These are phyloP conservation scores for Charadrius vociferus DNA, from an alignment of 2,113 vertebrate genomes.

Conservation along the genomic window DNA sequence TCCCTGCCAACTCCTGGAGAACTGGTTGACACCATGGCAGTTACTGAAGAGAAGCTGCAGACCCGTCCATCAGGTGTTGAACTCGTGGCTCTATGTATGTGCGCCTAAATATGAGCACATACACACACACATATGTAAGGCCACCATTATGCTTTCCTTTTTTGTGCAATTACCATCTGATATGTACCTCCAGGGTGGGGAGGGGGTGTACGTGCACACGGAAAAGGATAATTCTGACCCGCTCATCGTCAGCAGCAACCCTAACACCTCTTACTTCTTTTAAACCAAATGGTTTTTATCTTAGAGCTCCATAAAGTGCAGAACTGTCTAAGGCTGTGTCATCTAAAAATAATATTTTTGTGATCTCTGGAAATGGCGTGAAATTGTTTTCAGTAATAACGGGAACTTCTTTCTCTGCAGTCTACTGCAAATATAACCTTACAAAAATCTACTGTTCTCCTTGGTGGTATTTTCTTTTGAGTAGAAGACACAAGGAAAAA, in stretches of 20 bases:
- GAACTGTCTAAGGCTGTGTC: neutral
- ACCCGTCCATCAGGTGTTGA: neutral
- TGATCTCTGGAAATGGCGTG: neutral
- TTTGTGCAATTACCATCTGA: neutral
- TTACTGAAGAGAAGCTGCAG: neutral
- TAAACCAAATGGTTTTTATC: neutral
- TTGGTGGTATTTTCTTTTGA: neutral
- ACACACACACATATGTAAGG: accelerated
- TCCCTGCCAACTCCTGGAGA: neutral
- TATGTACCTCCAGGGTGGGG: accelerated
- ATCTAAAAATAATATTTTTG: neutral
- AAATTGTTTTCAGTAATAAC: neutral
- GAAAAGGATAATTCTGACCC: neutral
- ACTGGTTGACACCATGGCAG: no score
- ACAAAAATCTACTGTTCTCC: neutral
- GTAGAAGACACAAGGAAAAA: neutral
- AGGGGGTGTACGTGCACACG: no score
- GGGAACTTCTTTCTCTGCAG: neutral
- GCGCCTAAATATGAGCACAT: neutral
- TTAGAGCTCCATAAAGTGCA: neutral
- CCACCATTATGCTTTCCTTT: neutral
- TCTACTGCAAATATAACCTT: neutral
- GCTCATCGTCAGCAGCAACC: neutral
- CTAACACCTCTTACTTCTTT: neutral
- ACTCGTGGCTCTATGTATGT: accelerated